Evolutionary conservation across 2,797 vertebrate genomes (phyloP).

Genomic region (Choloepus didactylus): DNA sequence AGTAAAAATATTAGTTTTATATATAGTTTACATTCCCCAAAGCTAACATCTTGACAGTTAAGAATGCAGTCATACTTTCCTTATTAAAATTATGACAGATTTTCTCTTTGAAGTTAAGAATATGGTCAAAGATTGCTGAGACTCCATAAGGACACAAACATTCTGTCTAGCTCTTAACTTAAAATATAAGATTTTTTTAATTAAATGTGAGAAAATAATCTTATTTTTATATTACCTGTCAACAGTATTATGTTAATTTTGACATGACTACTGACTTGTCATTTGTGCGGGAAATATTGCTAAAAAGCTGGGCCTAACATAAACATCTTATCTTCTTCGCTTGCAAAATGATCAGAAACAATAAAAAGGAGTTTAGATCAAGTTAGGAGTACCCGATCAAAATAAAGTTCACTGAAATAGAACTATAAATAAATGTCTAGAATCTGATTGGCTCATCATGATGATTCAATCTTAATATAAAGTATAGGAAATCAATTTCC

Average conservation of each 20-base stretch:
- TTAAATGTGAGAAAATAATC: constrained; percentile 62
- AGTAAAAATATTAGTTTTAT: constrained; percentile 58
- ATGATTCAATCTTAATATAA: constrained; percentile 41
- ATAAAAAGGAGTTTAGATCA: constrained; percentile 31
- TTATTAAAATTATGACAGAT: constrained; percentile 53
- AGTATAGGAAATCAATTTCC: constrained; percentile 41
- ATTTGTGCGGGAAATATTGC: constrained; percentile 50
- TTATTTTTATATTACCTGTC: constrained; percentile 68
- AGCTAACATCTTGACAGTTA: constrained; percentile 64
- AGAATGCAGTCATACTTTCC: constrained; percentile 66
- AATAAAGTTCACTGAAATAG: constrained; percentile 41
- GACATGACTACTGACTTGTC: constrained; percentile 41
- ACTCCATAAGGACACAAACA: constrained; percentile 13
- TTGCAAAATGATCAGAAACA: constrained; percentile 54
- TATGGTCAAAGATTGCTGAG: constrained; percentile 21
- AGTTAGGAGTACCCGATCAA: constrained; percentile 19
- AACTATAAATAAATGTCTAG: constrained; percentile 39
- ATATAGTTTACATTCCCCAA: constrained; percentile 61
- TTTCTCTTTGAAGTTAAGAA: constrained; percentile 62
- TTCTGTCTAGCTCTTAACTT: constrained; percentile 31
- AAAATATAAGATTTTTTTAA: constrained; percentile 39
- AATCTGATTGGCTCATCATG: constrained; percentile 52
- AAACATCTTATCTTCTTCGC: constrained; percentile 31
- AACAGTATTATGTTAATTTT: constrained; percentile 63
- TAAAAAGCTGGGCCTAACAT: constrained; percentile 12